These are phyloP conservation scores for Heliangelus exortis DNA, from an alignment of 2,797 vertebrate genomes.

Conservation along the genomic window DNA sequence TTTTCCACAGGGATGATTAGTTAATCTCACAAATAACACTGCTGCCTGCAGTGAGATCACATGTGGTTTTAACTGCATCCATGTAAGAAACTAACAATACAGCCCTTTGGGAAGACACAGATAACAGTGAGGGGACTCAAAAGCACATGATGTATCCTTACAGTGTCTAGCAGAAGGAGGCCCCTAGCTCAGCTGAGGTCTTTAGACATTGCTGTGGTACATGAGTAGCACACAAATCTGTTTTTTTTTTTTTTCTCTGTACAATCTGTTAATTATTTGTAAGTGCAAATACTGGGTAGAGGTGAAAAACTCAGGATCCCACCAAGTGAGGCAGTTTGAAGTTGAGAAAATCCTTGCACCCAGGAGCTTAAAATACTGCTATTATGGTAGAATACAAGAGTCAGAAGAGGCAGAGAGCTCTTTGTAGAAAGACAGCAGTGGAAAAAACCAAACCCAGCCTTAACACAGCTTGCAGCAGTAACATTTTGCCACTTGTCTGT, in stretches of 20 bases:
- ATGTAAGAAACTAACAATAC: background rate
- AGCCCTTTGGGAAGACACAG: background rate
- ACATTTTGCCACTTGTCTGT: background rate
- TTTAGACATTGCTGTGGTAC: background rate
- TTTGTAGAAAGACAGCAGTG: background rate
- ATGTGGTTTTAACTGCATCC: background rate
- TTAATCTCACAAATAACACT: background rate
- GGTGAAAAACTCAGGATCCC: background rate
- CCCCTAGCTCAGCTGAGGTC: background rate
- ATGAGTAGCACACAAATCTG: background rate
- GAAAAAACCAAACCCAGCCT: background rate
- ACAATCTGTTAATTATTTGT: background rate
- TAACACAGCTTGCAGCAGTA: background rate
- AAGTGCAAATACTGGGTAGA: background rate
- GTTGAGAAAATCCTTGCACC: background rate
- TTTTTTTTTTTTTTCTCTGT: background rate
- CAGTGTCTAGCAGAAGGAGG: background rate
- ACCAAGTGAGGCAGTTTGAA: background rate
- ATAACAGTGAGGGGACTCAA: background rate
- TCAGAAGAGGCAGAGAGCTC: background rate
- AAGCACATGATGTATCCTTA: background rate
- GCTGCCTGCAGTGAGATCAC: background rate
- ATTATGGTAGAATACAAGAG: background rate
- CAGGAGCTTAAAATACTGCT: background rate
- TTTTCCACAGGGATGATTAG: background rate